Evolutionary conservation across 92 coral and sea anemone species (phyloP).

Genomic region (Parazoanthus darwini): DNA sequence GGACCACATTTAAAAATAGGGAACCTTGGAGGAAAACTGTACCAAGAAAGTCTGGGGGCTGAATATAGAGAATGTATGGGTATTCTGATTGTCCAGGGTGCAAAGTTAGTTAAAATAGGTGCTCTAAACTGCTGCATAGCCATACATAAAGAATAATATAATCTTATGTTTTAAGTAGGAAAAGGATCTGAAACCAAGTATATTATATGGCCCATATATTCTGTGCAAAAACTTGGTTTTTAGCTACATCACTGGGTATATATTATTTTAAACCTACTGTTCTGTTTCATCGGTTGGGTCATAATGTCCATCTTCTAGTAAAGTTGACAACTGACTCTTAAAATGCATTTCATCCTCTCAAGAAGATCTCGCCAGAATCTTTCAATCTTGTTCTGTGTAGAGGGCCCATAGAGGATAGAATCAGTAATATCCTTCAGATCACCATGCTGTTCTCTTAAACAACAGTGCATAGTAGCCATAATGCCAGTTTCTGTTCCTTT

Average conservation of each 20-base stretch:
- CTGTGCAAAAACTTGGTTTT: constrained; percentile 5
- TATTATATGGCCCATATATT: constrained; percentile 6
- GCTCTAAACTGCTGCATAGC: constrained; percentile 2
- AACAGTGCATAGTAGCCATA: constrained; percentile 72
- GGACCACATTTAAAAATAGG: constrained; percentile 13
- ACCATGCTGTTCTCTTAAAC: constrained; percentile 48
- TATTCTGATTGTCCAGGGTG: neutral
- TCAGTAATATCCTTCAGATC: constrained; percentile 58
- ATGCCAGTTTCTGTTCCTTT: constrained; percentile 69
- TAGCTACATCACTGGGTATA: constrained; percentile 22
- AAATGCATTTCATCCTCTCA: constrained; percentile 68
- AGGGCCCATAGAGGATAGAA: constrained; percentile 64
- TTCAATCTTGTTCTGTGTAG: constrained; percentile 73
- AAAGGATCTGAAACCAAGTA: constrained; percentile 28
- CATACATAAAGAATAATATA: constrained; percentile 12
- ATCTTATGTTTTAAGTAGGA: constrained; percentile 18
- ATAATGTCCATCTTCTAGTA: constrained; percentile 74
- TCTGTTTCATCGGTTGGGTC: constrained; percentile 61
- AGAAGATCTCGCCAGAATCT: constrained; percentile 69
- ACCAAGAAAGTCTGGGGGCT: constrained; percentile 13
- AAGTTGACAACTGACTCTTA: constrained; percentile 52
- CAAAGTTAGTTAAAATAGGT: constrained; percentile 8
- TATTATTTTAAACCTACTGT: constrained; percentile 36
- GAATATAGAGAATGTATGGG: constrained; percentile 21
- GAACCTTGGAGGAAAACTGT: constrained; percentile 14